These are phyloP conservation scores for Onychomys leucogaster DNA, from an alignment of 2,797 vertebrate genomes.

Conservation along the genomic window DNA sequence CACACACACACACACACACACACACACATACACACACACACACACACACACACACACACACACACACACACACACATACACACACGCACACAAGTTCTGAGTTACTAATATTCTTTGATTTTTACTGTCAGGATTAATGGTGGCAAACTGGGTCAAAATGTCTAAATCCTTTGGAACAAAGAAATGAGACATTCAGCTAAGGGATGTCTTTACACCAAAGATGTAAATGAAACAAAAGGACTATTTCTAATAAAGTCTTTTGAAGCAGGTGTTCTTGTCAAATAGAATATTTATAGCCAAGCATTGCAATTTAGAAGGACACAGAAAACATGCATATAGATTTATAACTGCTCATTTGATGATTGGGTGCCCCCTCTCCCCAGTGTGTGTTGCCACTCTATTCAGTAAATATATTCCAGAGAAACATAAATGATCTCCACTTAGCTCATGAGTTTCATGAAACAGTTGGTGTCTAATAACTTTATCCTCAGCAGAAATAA, in stretches of 20 bases:
- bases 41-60: neutral
- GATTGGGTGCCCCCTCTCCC: neutral
- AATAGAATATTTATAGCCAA: neutral
- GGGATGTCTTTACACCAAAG: neutral
- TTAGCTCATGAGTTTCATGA: conserved; percentile 67
- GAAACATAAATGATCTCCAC: conserved; percentile 55
- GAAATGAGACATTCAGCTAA: conserved; percentile 5
- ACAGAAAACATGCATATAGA: neutral
- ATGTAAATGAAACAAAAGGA: neutral
- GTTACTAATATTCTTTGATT: conserved; percentile 10
- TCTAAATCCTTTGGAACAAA: neutral
- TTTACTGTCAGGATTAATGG: conserved; percentile 4
- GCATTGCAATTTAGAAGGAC: neutral
- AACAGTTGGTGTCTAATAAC: conserved; percentile 73
- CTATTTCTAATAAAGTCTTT: neutral
- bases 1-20: neutral
- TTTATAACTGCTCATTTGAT: conserved; percentile 1
- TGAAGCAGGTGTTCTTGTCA: conserved; percentile 7
- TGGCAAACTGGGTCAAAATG: neutral
- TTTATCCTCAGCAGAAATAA: conserved; percentile 75
- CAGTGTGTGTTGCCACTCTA: neutral
- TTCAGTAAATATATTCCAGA: conserved; percentile 55
- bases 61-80: neutral
- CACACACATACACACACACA: too few relatives aligned
- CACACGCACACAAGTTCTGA: neutral